phyloP scores from a whole-genome alignment of 35 echinoderm and acorn worm species.

The Lytechinus variegatus region DNA sequence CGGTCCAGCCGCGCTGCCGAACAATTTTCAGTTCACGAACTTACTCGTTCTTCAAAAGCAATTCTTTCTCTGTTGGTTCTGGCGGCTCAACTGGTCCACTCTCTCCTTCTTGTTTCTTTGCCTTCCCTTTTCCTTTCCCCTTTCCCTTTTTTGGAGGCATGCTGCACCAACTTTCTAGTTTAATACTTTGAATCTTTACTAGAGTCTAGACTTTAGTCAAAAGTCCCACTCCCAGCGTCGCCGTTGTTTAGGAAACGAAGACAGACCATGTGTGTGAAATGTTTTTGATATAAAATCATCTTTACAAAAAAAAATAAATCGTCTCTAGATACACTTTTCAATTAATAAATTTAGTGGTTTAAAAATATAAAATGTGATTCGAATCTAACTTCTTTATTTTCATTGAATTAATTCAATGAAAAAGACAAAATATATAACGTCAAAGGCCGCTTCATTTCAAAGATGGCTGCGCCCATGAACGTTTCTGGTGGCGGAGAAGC shows the following conservation, averaged over 20 bases:
- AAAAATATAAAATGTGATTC: not conserved
- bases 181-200: not conserved
- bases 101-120: constrained; percentile 58
- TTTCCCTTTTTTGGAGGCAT: constrained; percentile 95
- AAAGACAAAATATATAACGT: not conserved
- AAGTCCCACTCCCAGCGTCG: not conserved
- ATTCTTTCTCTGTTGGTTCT: constrained; percentile 91
- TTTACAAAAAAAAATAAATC: not conserved
- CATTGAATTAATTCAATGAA: not conserved
- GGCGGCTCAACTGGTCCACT: constrained; percentile 74
- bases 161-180: no score
- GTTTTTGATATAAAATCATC: not conserved
- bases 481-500: not conserved
- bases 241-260: constrained; percentile 53
- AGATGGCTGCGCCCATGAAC: constrained; percentile 86
- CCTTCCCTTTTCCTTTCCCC: constrained; percentile 71
- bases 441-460: constrained; percentile 27
- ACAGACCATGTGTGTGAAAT: not conserved
- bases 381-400: not conserved
- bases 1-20: not conserved
- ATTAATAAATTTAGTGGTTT: not conserved
- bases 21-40: not conserved
- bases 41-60: constrained; percentile 89
- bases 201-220: not conserved
- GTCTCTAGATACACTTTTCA: not conserved